Conservation (phyloP, 2,797 vertebrate species). For the Spheniscus humboldti region DNA sequence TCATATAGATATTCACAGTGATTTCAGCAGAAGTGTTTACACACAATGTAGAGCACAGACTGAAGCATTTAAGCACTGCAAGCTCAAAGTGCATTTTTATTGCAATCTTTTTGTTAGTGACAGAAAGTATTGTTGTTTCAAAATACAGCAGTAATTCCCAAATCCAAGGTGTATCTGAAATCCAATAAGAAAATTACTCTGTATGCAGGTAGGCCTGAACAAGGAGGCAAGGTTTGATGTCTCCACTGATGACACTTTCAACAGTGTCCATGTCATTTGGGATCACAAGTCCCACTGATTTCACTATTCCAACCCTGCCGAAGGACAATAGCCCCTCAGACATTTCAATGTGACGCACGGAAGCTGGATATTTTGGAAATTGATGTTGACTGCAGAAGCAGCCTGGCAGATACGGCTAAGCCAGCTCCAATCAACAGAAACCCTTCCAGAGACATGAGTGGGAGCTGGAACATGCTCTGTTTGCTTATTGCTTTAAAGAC, state of each 20-base stretch:
- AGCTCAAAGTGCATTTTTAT: background rate
- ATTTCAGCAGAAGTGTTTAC: background rate
- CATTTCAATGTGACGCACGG: rapidly evolving
- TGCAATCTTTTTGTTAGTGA: background rate
- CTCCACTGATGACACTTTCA: background rate
- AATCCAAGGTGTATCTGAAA: background rate
- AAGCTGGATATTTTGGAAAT: background rate
- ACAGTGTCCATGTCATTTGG: background rate
- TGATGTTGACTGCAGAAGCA: background rate
- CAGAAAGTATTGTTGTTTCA: background rate
- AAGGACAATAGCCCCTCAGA: background rate
- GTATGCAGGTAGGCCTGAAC: background rate
- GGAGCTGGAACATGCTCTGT: background rate
- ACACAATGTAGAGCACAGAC: background rate
- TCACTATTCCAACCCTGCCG: background rate
- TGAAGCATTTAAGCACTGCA: background rate
- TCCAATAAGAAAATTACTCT: background rate
- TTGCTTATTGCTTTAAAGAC: background rate
- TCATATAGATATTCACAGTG: background rate
- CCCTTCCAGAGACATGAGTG: background rate
- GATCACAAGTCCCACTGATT: background rate
- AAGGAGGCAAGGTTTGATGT: background rate
- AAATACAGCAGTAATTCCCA: background rate
- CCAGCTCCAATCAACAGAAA: background rate
- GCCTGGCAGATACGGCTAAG: background rate